Base-by-base conservation (phyloP, 2,113 vertebrate genomes). In the Albula glossodonta region DNA sequence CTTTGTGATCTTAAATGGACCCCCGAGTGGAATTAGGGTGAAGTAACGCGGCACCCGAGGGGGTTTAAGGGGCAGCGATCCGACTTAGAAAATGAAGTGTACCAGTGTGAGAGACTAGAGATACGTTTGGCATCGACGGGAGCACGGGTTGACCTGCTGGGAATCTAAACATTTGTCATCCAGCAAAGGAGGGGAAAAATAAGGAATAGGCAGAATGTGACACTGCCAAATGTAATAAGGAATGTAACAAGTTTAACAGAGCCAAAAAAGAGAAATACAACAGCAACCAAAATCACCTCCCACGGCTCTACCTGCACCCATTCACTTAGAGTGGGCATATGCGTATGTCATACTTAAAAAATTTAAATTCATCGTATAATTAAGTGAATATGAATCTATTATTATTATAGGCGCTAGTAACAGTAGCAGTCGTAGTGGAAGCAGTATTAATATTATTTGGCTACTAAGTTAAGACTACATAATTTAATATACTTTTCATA, bases 1-100 rank as follows among this genome's bases (percentile, higher is more conserved):
- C 90, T 93, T 87, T 91, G 90, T 92, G 91, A 92, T 92, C 90
- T 91, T 88, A 90, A 92, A 90, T 88, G 89, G 91, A 82, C 90
- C 91, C 94, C 87, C 13, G 86, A 87, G 91, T 91, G 74, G 87
- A 85, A 88, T 91, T 91, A 91, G 83, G 86, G 85, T 78, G 80
- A 81, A 87, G 88, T 89, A 91, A 87, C 88, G 60, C 87, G 78
- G 57, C 82, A 89, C 90, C 86, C 89, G 13, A 57, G 49, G 84
- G 89, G 91, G 82, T 48, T 19, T 80, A 60, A 9, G 79, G n/a
- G 66, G 60, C 80, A 82, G 78, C 53, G 86, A 85, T 83, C 82
- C 83, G 41, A 79, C 17, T 83, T 82, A 83, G 83, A 85, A 82
- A 88, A 86, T 78, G 88, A 81, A 85, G 78, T 87, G 12, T 3